Evolutionary conservation across 1,140 invertebrate genomes (phyloP).

Genomic region (Acromyrmex echinatior): DNA sequence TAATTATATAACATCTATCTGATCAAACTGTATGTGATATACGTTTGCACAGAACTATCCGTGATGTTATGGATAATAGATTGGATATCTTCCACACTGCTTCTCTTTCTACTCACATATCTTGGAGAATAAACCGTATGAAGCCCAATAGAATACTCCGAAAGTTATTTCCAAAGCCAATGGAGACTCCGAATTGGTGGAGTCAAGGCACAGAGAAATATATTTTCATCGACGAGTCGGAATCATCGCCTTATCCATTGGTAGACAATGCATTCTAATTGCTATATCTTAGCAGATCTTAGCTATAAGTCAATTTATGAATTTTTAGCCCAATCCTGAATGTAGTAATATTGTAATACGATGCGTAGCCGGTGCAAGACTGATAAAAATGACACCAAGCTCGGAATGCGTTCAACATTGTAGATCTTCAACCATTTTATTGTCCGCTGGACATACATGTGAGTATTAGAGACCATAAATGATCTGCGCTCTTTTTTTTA

Average conservation of each 20-base stretch:
- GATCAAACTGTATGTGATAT: slow-evolving; percentile 29
- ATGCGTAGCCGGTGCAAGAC: slow-evolving; percentile 89
- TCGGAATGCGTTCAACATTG: slow-evolving; percentile 90
- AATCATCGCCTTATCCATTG: slow-evolving; percentile 88
- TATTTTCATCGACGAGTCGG: slow-evolving; percentile 90
- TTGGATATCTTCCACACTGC: slow-evolving; percentile 74
- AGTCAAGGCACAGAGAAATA: slow-evolving; percentile 91
- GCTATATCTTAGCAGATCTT: not conserved
- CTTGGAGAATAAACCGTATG: slow-evolving; percentile 91
- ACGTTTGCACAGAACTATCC: slow-evolving; percentile 80
- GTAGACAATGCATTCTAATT: slow-evolving; percentile 79
- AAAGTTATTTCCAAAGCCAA: slow-evolving; percentile 89
- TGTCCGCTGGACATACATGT: slow-evolving; percentile 90
- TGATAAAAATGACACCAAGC: slow-evolving; percentile 89
- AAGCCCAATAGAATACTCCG: slow-evolving; percentile 89
- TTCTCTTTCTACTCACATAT: slow-evolving; percentile 81
- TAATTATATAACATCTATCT: not conserved
- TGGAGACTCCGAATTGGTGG: slow-evolving; percentile 88
- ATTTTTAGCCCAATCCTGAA: slow-evolving; percentile 90
- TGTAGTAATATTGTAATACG: slow-evolving; percentile 92
- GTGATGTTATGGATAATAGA: slow-evolving; percentile 78
- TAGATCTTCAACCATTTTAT: slow-evolving; percentile 88
- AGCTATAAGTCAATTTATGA: not conserved
- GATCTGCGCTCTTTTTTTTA: not conserved
- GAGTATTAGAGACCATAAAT: slow-evolving; percentile 83